These are phyloP conservation scores for Mellivora capensis DNA, from an alignment of 2,113 vertebrate genomes.

Conservation along the genomic window DNA sequence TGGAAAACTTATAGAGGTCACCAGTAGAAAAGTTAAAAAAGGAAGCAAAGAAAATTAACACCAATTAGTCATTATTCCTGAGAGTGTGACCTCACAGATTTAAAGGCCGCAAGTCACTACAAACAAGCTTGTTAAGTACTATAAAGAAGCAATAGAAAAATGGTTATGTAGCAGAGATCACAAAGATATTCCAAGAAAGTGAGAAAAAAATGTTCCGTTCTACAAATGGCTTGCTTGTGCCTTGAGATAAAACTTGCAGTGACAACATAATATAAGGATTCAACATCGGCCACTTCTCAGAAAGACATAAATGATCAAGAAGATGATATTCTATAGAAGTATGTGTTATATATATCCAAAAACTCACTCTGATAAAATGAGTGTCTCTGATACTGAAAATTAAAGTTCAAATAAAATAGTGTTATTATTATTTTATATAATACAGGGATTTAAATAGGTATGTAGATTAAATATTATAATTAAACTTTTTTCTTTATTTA, in stretches of 20 bases:
- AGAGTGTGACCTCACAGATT: neutral
- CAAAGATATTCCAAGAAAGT: neutral
- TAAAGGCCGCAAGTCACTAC: neutral
- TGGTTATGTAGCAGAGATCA: neutral
- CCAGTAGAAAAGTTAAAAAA: neutral
- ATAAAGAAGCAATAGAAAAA: neutral
- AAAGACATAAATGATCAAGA: neutral
- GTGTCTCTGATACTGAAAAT: neutral
- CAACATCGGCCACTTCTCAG: neutral
- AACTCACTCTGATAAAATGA: neutral
- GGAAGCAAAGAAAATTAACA: conserved; percentile 40
- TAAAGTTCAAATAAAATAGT: conserved; percentile 4
- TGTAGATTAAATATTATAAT: conserved; percentile 23
- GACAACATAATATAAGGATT: neutral
- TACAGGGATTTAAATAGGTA: neutral
- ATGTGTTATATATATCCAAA: neutral
- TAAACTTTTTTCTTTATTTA: neutral
- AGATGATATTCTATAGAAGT: neutral
- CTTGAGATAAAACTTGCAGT: neutral
- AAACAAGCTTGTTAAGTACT: conserved; percentile 16
- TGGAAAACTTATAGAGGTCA: conserved; percentile 18
- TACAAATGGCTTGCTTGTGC: neutral
- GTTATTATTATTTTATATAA: conserved; percentile 9
- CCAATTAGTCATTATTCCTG: conserved; percentile 24
- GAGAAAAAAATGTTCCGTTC: neutral